phyloP scores from a whole-genome alignment of 2,113 vertebrate species.

The Equus przewalskii region DNA sequence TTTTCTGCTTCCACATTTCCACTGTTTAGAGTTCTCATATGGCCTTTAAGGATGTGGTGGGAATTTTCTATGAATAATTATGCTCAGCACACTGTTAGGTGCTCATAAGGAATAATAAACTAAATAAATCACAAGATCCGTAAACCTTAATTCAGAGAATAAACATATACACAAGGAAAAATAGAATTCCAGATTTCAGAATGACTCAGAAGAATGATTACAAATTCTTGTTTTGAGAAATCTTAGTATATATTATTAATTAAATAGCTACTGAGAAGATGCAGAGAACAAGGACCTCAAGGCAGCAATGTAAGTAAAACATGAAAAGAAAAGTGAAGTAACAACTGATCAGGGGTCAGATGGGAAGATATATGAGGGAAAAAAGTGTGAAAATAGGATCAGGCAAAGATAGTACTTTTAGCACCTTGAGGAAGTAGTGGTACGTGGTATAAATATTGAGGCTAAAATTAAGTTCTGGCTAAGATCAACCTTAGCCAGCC shows the following conservation, averaged over 20 bases:
- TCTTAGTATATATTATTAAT: not conserved
- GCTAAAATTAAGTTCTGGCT: not conserved
- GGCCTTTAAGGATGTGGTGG: not conserved
- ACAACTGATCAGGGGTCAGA: not conserved
- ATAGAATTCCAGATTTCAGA: not conserved
- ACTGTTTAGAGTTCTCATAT: not conserved
- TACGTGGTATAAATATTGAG: not conserved
- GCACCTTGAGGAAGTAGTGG: not conserved
- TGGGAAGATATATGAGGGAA: not conserved
- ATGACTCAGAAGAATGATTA: not conserved
- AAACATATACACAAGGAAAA: not conserved
- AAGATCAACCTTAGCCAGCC: not conserved
- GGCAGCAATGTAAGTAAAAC: not conserved
- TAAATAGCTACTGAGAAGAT: not conserved
- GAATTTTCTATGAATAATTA: slow-evolving; percentile 6
- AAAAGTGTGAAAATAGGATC: not conserved
- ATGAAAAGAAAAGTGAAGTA: not conserved
- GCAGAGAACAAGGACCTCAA: not conserved
- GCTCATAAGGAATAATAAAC: slow-evolving; percentile 2
- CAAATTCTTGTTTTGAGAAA: slow-evolving; percentile 1
- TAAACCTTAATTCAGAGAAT: slow-evolving; percentile 3
- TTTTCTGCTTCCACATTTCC: not conserved
- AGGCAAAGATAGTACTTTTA: not conserved
- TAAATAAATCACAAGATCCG: not conserved
- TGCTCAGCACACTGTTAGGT: not conserved